A percentile compares a stretch with the other conserved stretches of the same genome.
phyloP scores from a whole-genome alignment of 1,140 invertebrate species.

The fruit fly (Drosophila melanogaster) region Release_6_plus_ISO1_MT NT_033779.5:2010501-2011000 shows the following conservation, averaged over 20 bases:
- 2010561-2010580: background rate
- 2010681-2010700: constrained; percentile 96
- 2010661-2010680: constrained; percentile 95
- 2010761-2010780: too few species aligned
- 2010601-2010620: background rate
- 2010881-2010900: constrained; percentile 95
- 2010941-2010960: background rate
- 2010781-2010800: background rate
- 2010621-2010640: background rate
- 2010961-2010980: constrained; percentile 33
- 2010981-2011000: background rate
- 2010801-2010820: background rate
- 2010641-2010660: constrained; percentile 90
- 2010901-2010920: constrained; percentile 96
- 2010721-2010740: background rate
- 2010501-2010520: constrained; percentile 25
- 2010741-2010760: background rate
- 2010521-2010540: constrained; percentile 21
- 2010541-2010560: constrained; percentile 1
- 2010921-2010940: constrained; percentile 95
- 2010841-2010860: constrained; percentile 5
- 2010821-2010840: background rate
- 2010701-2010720: constrained; percentile 93
- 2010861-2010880: constrained; percentile 88
- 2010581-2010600: background rate